Conservation (phyloP, 2,113 vertebrate species). For the Recurvirostra avosetta region DNA sequence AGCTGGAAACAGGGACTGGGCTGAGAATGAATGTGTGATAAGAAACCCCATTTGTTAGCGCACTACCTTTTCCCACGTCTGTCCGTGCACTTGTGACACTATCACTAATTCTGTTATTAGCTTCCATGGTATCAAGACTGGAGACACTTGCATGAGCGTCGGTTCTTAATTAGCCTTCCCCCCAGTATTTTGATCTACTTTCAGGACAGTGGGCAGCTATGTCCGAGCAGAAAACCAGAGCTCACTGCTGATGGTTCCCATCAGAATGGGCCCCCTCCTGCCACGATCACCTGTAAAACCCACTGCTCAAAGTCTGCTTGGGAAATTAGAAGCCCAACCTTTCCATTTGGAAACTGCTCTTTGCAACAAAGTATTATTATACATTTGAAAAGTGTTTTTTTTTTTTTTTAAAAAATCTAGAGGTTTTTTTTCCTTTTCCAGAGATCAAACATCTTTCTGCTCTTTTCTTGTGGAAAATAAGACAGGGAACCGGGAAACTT, state of each 20-base stretch:
- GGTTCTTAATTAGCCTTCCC: background rate
- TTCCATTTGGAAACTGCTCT: background rate
- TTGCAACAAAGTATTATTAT: background rate
- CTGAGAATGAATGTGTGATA: background rate
- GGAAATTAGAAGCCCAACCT: background rate
- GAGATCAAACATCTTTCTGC: conserved; percentile 26
- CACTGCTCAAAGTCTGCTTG: background rate
- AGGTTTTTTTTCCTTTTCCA: background rate
- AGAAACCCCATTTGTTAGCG: background rate
- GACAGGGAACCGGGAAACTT: background rate
- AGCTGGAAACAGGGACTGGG: background rate
- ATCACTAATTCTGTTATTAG: background rate
- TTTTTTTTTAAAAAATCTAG: background rate
- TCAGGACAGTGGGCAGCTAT: background rate
- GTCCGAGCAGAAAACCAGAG: fast-evolving
- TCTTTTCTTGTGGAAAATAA: conserved; percentile 19
- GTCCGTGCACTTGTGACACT: background rate
- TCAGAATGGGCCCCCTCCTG: background rate
- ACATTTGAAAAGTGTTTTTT: background rate
- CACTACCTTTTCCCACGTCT: background rate
- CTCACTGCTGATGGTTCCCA: background rate
- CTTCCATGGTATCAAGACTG: fast-evolving
- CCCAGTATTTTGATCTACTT: background rate
- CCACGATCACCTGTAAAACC: background rate
- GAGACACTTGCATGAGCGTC: background rate